Percentiles rank a stretch among this genome's conserved stretches.
phyloP scores from a whole-genome alignment of 64 coral and sea anemone genomes.

The Pachyseris speciosa region DNA sequence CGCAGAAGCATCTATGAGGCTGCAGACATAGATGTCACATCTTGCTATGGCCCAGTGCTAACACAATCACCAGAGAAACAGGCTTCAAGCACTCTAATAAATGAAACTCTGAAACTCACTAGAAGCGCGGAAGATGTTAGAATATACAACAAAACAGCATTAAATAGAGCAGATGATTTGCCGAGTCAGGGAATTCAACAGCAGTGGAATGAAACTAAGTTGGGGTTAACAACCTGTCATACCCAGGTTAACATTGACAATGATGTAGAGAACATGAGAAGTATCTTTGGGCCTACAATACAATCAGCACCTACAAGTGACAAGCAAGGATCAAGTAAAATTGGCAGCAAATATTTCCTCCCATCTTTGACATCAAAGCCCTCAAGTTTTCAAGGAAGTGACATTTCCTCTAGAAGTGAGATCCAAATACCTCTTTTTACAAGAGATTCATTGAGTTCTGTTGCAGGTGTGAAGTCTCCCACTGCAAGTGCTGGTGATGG shows the following conservation, averaged over 20 bases:
- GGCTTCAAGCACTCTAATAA: not conserved
- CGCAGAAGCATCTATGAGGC: slow-evolving; percentile 46
- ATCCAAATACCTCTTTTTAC: not conserved
- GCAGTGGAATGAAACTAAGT: not conserved
- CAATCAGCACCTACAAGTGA: not conserved
- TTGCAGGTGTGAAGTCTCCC: not conserved
- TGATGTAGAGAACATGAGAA: not conserved
- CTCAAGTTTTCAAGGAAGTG: not conserved
- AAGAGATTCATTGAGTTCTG: not conserved
- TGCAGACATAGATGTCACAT: slow-evolving; percentile 48
- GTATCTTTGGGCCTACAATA: not conserved
- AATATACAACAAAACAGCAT: not conserved
- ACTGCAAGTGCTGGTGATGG: not conserved
- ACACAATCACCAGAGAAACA: not conserved
- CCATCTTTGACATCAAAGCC: not conserved
- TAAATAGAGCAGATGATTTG: not conserved
- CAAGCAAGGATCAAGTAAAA: not conserved
- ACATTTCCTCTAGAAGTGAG: not conserved
- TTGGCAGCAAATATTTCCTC: not conserved
- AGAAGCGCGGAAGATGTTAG: not conserved
- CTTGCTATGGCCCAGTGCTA: slow-evolving; percentile 21
- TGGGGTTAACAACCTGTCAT: not conserved
- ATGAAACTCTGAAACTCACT: not conserved
- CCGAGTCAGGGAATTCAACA: not conserved
- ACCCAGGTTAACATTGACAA: too few relatives aligned